These are phyloP conservation scores for Motacilla tschutschensis DNA, from an alignment of 2,113 vertebrate species.

Conservation along the genomic window DNA sequence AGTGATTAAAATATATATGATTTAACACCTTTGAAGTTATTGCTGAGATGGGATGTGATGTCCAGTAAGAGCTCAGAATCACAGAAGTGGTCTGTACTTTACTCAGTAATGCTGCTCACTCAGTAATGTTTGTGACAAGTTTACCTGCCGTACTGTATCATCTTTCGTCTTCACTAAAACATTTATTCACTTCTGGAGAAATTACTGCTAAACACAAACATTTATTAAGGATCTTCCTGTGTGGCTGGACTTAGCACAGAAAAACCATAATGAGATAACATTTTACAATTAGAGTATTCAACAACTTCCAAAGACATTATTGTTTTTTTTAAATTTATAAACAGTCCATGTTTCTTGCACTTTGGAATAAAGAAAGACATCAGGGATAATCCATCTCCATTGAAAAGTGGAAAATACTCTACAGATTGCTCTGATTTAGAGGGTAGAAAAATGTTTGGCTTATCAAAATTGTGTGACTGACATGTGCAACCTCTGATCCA, in stretches of 20 bases:
- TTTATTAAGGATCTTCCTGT: background rate
- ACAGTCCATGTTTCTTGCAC: background rate
- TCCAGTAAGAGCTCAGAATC: background rate
- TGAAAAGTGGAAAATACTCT: background rate
- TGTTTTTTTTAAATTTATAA: background rate
- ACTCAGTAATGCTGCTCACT: background rate
- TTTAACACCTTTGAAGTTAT: background rate
- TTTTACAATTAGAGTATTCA: background rate
- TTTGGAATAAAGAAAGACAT: background rate
- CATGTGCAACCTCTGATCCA: background rate
- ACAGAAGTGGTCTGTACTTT: background rate
- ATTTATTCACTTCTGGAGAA: background rate
- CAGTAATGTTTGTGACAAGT: background rate
- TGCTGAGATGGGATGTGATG: background rate
- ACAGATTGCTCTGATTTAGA: background rate
- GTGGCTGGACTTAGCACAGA: background rate
- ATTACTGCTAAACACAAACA: background rate
- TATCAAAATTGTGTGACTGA: background rate
- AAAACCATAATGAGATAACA: background rate
- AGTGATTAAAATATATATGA: background rate
- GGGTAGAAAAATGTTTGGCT: background rate
- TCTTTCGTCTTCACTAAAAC: background rate
- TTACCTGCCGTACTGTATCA: rapidly evolving
- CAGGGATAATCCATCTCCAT: background rate
- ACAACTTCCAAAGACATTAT: background rate